Percentiles rank a stretch among this genome's conserved stretches.
phyloP scores from a whole-genome alignment of 53 echinoderm and acorn worm genomes.

The Hippasteria phrygiana region DNA sequence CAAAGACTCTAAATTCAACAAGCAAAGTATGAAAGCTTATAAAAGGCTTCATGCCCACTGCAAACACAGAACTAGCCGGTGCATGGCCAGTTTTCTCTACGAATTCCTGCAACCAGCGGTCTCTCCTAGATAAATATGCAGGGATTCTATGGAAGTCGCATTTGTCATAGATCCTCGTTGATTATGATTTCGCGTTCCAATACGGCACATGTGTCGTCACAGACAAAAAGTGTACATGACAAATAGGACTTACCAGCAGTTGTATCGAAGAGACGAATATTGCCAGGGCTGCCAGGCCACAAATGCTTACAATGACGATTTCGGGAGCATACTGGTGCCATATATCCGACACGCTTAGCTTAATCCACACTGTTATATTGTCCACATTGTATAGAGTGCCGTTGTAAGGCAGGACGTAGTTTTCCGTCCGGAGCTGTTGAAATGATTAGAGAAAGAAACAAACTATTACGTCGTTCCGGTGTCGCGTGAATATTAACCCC shows the following conservation, averaged over 20 bases:
- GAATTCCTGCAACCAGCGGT: too few relatives aligned
- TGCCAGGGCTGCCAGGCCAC: conserved; percentile 34
- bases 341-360: not conserved
- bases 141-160: too few relatives aligned
- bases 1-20: too few relatives aligned
- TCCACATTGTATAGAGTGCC: not conserved
- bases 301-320: conserved; percentile 15
- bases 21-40: too few relatives aligned
- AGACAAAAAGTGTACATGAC: too few relatives aligned
- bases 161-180: too few relatives aligned
- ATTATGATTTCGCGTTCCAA: too few relatives aligned
- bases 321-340: conserved; percentile 39
- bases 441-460: not conserved
- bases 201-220: too few relatives aligned
- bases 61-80: too few relatives aligned
- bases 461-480: not conserved
- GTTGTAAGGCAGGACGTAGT: not conserved
- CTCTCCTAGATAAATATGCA: too few relatives aligned
- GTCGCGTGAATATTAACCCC: not conserved
- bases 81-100: too few relatives aligned
- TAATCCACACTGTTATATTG: not conserved
- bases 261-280: conserved; percentile 32
- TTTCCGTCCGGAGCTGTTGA: not conserved
- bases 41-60: too few relatives aligned
- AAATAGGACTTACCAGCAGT: not conserved